Conservation (phyloP, 2,888 invertebrate genomes). For the Aporophyla nigra region DNA sequence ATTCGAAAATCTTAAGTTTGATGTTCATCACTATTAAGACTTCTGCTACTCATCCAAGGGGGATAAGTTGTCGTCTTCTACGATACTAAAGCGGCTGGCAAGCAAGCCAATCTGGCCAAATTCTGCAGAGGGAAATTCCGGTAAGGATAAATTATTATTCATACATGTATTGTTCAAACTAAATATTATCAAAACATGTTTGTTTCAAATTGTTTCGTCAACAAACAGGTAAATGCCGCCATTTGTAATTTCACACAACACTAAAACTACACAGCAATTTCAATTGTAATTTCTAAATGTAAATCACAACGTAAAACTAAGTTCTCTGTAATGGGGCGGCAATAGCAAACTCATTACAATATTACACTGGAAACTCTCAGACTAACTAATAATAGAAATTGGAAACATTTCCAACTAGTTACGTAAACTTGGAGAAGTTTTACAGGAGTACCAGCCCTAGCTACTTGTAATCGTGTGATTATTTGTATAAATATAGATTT, state of each 20-base stretch:
- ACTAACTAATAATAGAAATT: constrained; percentile 62
- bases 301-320: constrained; percentile 53
- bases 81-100: constrained; percentile 1
- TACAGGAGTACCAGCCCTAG: constrained; percentile 31
- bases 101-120: neutral
- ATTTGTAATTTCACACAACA: constrained; percentile 23
- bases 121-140: too few species aligned
- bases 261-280: constrained; percentile 29
- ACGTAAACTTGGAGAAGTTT: constrained; percentile 40
- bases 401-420: constrained; percentile 58
- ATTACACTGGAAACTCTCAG: constrained; percentile 46
- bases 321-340: constrained; percentile 31
- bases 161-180: neutral
- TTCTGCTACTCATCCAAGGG: neutral
- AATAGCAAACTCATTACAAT: constrained; percentile 61
- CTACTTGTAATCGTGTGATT: constrained; percentile 35
- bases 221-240: neutral
- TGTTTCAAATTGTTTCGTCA: neutral
- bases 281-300: constrained; percentile 44
- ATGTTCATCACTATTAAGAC: too few species aligned
- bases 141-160: neutral
- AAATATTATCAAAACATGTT: neutral
- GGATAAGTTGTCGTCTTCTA: neutral
- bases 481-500: neutral
- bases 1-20: too few species aligned